These are phyloP conservation scores for Acestrorhynchus altus DNA, from an alignment of 2,797 vertebrate genomes.

Conservation along the genomic window DNA sequence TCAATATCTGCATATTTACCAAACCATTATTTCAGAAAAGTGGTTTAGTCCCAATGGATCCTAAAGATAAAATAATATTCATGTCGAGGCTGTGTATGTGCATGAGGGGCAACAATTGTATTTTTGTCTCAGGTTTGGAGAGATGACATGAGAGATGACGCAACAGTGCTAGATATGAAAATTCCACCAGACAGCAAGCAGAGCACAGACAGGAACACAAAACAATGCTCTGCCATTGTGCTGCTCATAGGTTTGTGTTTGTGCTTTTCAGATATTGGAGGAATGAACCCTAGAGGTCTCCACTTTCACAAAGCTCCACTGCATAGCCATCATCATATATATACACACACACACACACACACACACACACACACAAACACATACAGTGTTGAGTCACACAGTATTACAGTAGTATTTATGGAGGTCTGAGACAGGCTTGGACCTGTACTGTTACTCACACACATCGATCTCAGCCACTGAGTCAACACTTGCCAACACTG, in stretches of 20 bases:
- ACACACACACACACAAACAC: constrained; percentile 16
- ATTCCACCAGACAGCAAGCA: constrained; percentile 1
- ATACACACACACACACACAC: constrained; percentile 20
- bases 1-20: background rate
- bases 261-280: constrained; percentile 26
- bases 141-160: background rate
- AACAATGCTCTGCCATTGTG: constrained; percentile 17
- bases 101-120: background rate
- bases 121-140: background rate
- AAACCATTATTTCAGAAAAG: background rate
- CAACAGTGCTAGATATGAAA: background rate
- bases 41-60: background rate
- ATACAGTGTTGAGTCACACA: constrained; percentile 70
- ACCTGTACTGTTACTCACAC: constrained; percentile 51
- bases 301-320: constrained; percentile 37
- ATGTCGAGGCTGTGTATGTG: background rate
- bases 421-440: constrained; percentile 68
- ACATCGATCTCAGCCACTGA: constrained; percentile 13
- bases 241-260: constrained; percentile 15
- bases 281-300: constrained; percentile 55
- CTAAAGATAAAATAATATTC: background rate
- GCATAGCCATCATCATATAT: constrained; percentile 15
- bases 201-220: background rate
- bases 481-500: constrained; percentile 15
- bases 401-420: constrained; percentile 74